Base-by-base conservation (phyloP, 1,140 invertebrate genomes). In the Penaeus vannamei region DNA sequence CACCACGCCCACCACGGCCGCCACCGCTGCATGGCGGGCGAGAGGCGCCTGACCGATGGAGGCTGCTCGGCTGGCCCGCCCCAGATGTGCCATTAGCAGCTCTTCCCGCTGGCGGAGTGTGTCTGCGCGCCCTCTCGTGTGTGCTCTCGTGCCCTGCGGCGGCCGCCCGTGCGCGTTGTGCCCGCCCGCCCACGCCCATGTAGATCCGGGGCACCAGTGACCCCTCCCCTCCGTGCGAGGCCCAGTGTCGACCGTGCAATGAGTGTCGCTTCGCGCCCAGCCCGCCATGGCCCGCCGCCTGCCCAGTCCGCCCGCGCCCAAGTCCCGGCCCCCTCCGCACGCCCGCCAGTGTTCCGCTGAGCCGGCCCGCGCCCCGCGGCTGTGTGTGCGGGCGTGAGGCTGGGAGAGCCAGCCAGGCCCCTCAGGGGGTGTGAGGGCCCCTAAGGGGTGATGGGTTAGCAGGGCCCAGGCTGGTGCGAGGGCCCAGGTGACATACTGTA, bases 11-110 rank as follows among this genome's bases (percentile, higher is more conserved):
- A 83, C 86, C 80, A 26, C 86, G 32, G 77, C 86, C 79, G 72
- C 86, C 86, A 83, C 86, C 86, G 86, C 86, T 83, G 62, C 81
- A 83, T 79, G 86, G 86, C 86, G 86, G 86, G 86, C 76, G 42
- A 83, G 29, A 83, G 86, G 86, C 59, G 79, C 79, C 86, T 61
- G 36, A 72, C 80, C 66, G 80, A 82, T 87, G 86, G 86, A 87
- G 86, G 76, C 42, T 22, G 76, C 42, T 10, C 59, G 79, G 32
- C 61, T 83, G 86, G 86, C 80, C 62, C 29, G 26, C 76, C 59
- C 76, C 53, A 53, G 10, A 53, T 53, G 53, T 53, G 53, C 12
- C 17, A 53, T 53, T 53, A 53, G 53, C 53, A 53, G 53, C 53
- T 10, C 53, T 53, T 17, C 53, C 53, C 53, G 10, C 53, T 53